These are phyloP conservation scores for Subanguina moxae DNA, from an alignment of 1,140 invertebrate genomes.

Conservation along the genomic window DNA sequence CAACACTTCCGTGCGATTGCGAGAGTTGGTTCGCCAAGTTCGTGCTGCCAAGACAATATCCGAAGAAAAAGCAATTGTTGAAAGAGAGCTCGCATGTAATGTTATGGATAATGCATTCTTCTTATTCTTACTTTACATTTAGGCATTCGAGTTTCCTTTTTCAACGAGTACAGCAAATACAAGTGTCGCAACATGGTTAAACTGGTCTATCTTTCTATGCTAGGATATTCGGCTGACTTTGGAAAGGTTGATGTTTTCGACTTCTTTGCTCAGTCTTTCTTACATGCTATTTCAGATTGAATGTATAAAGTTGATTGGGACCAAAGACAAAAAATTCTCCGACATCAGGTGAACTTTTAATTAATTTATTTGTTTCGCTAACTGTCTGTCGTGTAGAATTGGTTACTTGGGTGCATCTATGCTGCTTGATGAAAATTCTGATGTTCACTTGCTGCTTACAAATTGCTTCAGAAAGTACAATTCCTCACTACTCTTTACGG, in stretches of 20 bases:
- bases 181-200: constrained; percentile 92
- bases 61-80: constrained; percentile 94
- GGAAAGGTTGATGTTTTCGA: constrained; percentile 71
- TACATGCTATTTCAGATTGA: constrained; percentile 70
- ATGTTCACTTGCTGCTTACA: constrained; percentile 95
- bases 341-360: constrained; percentile 69
- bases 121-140: too few relatives aligned
- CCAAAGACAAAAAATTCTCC: constrained; percentile 72
- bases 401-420: constrained; percentile 98
- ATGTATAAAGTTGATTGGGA: constrained; percentile 92
- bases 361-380: too few relatives aligned
- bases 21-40: constrained; percentile 87
- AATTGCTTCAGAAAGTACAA: constrained; percentile 94
- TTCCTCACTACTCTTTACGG: background rate
- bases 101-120: too few relatives aligned
- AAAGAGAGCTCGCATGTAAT: constrained; percentile 98
- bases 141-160: constrained; percentile 87
- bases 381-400: constrained; percentile 67
- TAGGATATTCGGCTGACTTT: constrained; percentile 98
- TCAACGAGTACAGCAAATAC: constrained; percentile 82
- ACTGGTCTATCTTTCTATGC: constrained; percentile 97
- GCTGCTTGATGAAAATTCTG: constrained; percentile 90
- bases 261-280: constrained; percentile 1
- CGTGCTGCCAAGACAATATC: constrained; percentile 86
- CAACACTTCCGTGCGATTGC: constrained; percentile 82